These are phyloP conservation scores for Pandemis heparana DNA, from an alignment of 2,888 invertebrate species.

Conservation along the genomic window DNA sequence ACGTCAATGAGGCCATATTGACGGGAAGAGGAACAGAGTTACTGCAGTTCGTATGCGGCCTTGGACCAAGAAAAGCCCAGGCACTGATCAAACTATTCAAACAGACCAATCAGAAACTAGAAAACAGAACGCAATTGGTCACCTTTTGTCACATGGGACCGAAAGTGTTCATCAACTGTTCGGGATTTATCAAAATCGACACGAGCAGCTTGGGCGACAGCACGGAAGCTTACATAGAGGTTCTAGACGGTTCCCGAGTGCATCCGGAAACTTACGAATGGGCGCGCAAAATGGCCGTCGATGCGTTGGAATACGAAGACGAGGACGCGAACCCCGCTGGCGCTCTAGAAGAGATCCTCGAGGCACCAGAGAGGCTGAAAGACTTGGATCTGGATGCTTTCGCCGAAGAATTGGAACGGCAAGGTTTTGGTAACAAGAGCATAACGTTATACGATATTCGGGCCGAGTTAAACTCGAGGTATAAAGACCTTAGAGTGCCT, in stretches of 20 bases:
- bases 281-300: conserved; percentile 99
- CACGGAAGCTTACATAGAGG: conserved; percentile 97
- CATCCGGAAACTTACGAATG: conserved; percentile 99
- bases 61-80: conserved; percentile 97
- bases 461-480: conserved; percentile 96
- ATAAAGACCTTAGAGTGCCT: conserved; percentile 94
- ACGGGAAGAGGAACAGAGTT: conserved; percentile 95
- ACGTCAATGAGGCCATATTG: conserved; percentile 96
- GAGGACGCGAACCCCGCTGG: conserved; percentile 98
- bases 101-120: conserved; percentile 95
- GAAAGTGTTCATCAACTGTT: conserved; percentile 99
- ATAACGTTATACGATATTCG: conserved; percentile 99
- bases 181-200: conserved; percentile 99
- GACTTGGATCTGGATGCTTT: conserved; percentile 99
- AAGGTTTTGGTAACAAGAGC: conserved; percentile 94
- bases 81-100: conserved; percentile 94
- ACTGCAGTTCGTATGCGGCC: conserved; percentile 98
- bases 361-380: conserved; percentile 96
- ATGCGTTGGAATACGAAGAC: conserved; percentile 99
- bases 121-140: conserved; percentile 97
- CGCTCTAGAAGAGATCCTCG: conserved; percentile 98
- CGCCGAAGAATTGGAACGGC: conserved; percentile 97
- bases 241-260: conserved; percentile 98
- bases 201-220: conserved; percentile 97
- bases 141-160: conserved; percentile 99